Evolutionary conservation across 2,113 vertebrate genomes (phyloP).

Genomic region (Dicentrarchus labrax): DNA sequence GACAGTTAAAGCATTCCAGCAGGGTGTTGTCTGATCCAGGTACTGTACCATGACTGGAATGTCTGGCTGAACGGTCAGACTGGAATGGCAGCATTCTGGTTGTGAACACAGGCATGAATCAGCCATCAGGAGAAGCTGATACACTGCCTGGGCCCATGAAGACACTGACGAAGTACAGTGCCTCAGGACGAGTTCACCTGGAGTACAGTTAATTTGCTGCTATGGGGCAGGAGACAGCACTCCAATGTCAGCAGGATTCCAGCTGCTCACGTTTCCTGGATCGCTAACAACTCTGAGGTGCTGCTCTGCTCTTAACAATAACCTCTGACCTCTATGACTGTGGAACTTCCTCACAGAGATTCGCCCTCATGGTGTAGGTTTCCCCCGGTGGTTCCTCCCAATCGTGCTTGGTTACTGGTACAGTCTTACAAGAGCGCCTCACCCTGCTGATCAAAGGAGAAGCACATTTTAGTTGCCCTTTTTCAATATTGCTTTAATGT

Average conservation of each 20-base stretch:
- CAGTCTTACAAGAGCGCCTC: no score
- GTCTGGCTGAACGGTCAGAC: conserved; percentile 47
- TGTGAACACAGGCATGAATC: background rate
- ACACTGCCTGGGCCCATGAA: background rate
- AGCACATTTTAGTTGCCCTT: no score
- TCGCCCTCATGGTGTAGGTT: background rate
- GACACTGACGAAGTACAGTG: background rate
- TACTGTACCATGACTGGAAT: conserved; percentile 36
- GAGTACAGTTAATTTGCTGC: rapidly evolving
- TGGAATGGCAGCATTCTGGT: conserved; percentile 46
- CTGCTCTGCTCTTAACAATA: background rate
- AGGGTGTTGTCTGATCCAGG: conserved; percentile 29
- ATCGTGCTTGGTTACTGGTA: background rate
- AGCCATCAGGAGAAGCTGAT: background rate
- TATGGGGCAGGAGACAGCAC: background rate
- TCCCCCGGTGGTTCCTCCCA: no score
- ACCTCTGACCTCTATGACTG: background rate
- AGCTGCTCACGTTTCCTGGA: background rate
- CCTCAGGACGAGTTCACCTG: background rate
- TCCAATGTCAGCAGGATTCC: background rate
- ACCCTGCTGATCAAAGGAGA: background rate
- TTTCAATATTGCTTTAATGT: no score
- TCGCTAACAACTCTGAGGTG: background rate
- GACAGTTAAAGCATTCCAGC: conserved; percentile 1
- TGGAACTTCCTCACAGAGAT: background rate